Base-by-base conservation (phyloP, 2,888 invertebrate species). In the Acleris cristana region DNA sequence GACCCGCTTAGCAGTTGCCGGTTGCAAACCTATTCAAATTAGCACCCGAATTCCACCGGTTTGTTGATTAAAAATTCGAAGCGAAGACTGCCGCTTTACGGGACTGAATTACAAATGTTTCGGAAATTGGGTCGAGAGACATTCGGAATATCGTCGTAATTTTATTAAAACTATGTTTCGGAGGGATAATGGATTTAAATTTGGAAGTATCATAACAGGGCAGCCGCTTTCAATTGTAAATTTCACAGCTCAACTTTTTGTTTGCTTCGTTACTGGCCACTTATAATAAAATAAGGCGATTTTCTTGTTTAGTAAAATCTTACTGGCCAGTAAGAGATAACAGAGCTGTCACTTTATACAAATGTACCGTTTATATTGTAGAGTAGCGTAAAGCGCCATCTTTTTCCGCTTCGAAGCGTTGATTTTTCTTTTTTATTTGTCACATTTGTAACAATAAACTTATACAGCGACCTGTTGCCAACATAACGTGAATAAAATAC, bases 51-150 rank as follows among this genome's bases (percentile, higher is more conserved):
- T 79, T 77, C 76, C 67, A 72, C 69, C 72, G 77, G 76, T 69
- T 72, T 76, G 79, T 79, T 86, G 84, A 88, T 89, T 89, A 87
- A 89, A 89, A 89, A 89, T 85, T 74, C 86, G 85, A 81, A 70
- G 66, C 75, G 76, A 73, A 71, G 72, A 71, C 67, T 49, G 63
- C 67, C 63, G 58, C 67, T 63, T 62, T 63, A 48, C 51, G 49
- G 45, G 77, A 58, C 73, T 70, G 76, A 79, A 78, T 82, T 77
- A 80, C 78, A 77, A 82, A 79, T 76, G 71, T 71, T 75, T 73
- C 74, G 70, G 74, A 74, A 78, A 79, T 79, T 74, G 72, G 76
- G 76, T 71, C 75, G 72, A 71, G 70, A 64, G 71, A 72, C 72
- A 70, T 73, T 72, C 70, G 70, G 77, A 75, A 74, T 76, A 74